Percentiles rank a stretch among this genome's conserved stretches.
Evolutionary conservation across 2,113 vertebrate species (phyloP).

Genomic region (Tonatia bakeri): DNA sequence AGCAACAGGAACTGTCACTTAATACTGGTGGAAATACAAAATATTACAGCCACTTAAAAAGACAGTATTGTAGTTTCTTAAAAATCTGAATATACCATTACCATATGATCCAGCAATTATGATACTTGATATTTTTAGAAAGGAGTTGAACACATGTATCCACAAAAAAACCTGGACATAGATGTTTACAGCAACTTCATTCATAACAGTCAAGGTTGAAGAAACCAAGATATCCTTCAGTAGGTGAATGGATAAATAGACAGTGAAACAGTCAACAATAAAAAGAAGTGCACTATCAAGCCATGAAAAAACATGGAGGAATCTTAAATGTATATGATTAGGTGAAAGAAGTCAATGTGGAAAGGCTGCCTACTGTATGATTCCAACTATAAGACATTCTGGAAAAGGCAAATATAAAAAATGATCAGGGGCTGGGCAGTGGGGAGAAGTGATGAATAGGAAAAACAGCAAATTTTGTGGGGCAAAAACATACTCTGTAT

Average conservation of each 20-base stretch:
- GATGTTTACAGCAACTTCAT: not conserved
- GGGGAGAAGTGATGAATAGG: not conserved
- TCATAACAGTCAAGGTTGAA: too few species aligned
- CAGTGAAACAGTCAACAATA: not conserved
- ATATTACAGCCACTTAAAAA: too few species aligned
- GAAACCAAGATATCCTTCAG: too few species aligned
- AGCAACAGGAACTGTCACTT: not conserved
- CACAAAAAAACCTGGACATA: not conserved
- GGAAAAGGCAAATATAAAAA: not conserved
- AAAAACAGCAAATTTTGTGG: not conserved
- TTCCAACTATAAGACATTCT: not conserved
- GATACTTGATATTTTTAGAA: not conserved
- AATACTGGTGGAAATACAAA: not conserved
- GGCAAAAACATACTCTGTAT: not conserved
- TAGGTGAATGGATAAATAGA: not conserved
- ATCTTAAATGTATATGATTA: not conserved
- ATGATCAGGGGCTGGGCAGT: not conserved
- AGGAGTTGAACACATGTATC: not conserved
- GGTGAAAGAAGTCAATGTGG: not conserved
- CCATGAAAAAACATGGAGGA: not conserved
- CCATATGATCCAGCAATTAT: not conserved
- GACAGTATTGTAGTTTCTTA: too few species aligned
- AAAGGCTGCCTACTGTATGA: not conserved
- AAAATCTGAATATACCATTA: too few species aligned
- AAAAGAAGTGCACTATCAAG: not conserved